A percentile compares a stretch with the other conserved stretches of the same genome.
Evolutionary conservation across 2,797 vertebrate species (phyloP).

Genomic region (Ispidina picta): DNA sequence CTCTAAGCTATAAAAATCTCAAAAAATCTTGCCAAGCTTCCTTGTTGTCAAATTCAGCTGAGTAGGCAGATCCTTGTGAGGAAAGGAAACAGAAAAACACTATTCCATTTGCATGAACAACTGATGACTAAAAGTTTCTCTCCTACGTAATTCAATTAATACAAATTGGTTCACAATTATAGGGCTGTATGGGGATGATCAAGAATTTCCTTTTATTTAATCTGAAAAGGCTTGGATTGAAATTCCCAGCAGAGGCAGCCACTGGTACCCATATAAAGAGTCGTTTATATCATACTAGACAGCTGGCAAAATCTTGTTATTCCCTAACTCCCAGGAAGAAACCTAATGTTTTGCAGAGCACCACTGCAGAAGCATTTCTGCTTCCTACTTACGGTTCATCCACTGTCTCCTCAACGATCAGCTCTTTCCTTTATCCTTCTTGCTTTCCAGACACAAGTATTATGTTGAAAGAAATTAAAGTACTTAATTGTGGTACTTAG

Average conservation of each 20-base stretch:
- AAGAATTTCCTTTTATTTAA: conserved; percentile 61
- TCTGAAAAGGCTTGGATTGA: conserved; percentile 47
- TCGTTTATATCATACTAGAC: conserved; percentile 37
- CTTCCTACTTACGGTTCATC: conserved; percentile 13
- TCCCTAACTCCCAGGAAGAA: conserved; percentile 53
- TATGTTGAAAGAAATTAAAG: conserved; percentile 55
- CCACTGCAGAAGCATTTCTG: conserved; percentile 2
- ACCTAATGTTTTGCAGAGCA: conserved; percentile 62
- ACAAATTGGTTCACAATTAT: conserved; percentile 62
- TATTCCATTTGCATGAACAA: conserved; percentile 51
- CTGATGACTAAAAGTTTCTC: conserved; percentile 73
- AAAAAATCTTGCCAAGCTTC: conserved; percentile 60
- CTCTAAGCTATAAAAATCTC: conserved; percentile 70
- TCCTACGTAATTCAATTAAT: conserved; percentile 58
- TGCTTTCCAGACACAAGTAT: conserved; percentile 57
- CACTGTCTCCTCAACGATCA: conserved; percentile 17
- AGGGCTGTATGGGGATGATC: conserved; percentile 40
- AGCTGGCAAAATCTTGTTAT: conserved; percentile 48
- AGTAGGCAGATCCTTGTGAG: conserved; percentile 53
- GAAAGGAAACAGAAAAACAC: conserved; percentile 43
- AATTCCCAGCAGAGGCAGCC: conserved; percentile 42
- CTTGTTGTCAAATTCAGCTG: conserved; percentile 55
- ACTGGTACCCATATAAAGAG: conserved; percentile 21
- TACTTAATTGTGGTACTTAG: conserved; percentile 62
- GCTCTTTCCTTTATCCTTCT: conserved; percentile 17